Conservation (phyloP, 1,140 invertebrate genomes). For the Macrocentrus cingulum region DNA sequence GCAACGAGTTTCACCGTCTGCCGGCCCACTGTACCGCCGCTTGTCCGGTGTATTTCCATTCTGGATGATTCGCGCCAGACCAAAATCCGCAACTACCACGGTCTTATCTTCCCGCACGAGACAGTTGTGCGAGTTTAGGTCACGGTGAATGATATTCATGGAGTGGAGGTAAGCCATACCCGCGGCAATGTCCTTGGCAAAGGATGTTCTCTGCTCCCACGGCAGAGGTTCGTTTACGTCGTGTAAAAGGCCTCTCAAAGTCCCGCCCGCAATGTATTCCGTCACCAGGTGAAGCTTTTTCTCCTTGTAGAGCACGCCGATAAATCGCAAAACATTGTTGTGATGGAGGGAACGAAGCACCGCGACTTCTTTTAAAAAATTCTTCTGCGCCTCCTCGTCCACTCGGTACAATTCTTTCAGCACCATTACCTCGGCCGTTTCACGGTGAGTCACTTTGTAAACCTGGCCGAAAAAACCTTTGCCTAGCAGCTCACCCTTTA, state of each 20-base stretch:
- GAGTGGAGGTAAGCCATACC: slow-evolving; percentile 94
- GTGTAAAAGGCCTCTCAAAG: slow-evolving; percentile 81
- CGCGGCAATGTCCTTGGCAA: slow-evolving; percentile 88
- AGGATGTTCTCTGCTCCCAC: slow-evolving; percentile 81
- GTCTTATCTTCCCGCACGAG: slow-evolving; percentile 87
- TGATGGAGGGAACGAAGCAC: slow-evolving; percentile 85
- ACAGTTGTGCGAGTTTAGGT: slow-evolving; percentile 96
- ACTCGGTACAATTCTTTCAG: slow-evolving; percentile 91
- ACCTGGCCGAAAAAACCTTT: slow-evolving; percentile 93
- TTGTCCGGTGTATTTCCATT: slow-evolving; percentile 51
- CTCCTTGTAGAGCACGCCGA: slow-evolving; percentile 92
- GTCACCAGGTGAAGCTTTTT: slow-evolving; percentile 88
- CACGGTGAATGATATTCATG: slow-evolving; percentile 92
- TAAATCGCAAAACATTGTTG: slow-evolving; percentile 87
- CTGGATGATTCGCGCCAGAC: slow-evolving; percentile 82
- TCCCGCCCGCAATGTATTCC: slow-evolving; percentile 89
- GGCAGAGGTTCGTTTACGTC: slow-evolving; percentile 69
- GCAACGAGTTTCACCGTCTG: slow-evolving; percentile 44
- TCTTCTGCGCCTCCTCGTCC: slow-evolving; percentile 90
- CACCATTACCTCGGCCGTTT: slow-evolving; percentile 92
- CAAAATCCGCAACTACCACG: slow-evolving; percentile 94
- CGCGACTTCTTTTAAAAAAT: slow-evolving; percentile 92
- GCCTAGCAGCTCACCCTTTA: slow-evolving; percentile 86
- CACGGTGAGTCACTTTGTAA: slow-evolving; percentile 85
- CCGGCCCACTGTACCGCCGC: slow-evolving; percentile 47